Evolutionary conservation across 2,888 invertebrate species (phyloP).

Genomic region (Drosophila mulleri): DNA sequence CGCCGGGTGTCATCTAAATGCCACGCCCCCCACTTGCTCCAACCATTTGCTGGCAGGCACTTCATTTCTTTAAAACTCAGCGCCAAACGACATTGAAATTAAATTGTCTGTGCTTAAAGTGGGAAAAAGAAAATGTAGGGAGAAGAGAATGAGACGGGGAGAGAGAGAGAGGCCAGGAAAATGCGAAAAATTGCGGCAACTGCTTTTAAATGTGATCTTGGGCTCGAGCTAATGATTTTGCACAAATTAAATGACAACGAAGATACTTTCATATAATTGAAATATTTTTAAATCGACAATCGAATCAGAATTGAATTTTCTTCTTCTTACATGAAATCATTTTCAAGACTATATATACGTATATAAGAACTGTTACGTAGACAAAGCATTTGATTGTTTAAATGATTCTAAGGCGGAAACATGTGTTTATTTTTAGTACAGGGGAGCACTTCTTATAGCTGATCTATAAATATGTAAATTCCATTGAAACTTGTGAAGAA

Average conservation of each 20-base stretch:
- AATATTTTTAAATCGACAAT: conserved; percentile 6
- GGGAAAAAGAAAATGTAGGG: background rate
- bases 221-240: conserved; percentile 37
- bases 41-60: conserved; percentile 30
- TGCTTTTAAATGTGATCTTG: conserved; percentile 46
- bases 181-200: conserved; percentile 27
- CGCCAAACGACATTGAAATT: conserved; percentile 73
- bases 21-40: background rate
- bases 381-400: conserved; percentile 4
- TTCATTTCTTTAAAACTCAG: conserved; percentile 52
- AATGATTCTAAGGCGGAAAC: conserved; percentile 1
- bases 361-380: background rate
- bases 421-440: conserved; percentile 6
- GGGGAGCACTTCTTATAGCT: background rate
- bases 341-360: background rate
- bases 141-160: no score
- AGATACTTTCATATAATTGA: conserved; percentile 12
- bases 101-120: conserved; percentile 69
- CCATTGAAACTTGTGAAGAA: background rate
- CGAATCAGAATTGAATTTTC: background rate
- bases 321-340: background rate
- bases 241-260: conserved; percentile 27
- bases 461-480: conserved; percentile 5
- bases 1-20: conserved; percentile 12
- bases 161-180: background rate